phyloP scores from a whole-genome alignment of 2,113 vertebrate species.

The Peromyscus californicus region DNA sequence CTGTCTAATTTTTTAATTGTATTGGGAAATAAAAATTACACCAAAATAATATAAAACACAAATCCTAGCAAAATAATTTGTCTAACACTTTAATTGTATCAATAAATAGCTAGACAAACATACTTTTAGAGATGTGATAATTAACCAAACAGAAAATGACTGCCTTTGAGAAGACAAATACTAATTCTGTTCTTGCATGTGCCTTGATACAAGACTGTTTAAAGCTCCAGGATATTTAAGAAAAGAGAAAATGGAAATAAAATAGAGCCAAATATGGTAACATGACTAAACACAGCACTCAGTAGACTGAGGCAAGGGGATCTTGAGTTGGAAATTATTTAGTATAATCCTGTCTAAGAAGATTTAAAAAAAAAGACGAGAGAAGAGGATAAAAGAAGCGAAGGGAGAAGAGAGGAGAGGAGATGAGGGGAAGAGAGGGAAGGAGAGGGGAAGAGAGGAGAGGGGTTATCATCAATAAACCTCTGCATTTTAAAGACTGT shows the following conservation, averaged over 20 bases:
- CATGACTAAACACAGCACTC: neutral
- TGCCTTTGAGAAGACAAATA: neutral
- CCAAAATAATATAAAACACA: neutral
- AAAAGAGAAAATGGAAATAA: neutral
- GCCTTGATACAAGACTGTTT: neutral
- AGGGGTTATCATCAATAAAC: no score
- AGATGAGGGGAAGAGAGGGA: no score
- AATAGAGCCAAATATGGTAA: neutral
- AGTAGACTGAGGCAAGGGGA: neutral
- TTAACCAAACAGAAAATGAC: neutral
- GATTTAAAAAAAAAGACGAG: neutral
- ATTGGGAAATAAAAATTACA: neutral
- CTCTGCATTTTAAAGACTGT: neutral
- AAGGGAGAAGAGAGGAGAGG: neutral
- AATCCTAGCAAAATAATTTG: neutral
- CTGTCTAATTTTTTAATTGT: neutral
- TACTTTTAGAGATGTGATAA: neutral
- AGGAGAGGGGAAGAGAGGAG: accelerated
- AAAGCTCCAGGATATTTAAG: neutral
- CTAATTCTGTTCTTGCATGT: neutral
- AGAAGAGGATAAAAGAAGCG: neutral
- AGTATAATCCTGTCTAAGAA: neutral
- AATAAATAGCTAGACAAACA: neutral
- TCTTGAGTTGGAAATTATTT: neutral
- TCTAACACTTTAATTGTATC: neutral